A percentile compares a stretch with the other conserved stretches of the same genome.
phyloP scores from a whole-genome alignment of 2,797 vertebrate species.

The Sebastes steindachneri region DNA sequence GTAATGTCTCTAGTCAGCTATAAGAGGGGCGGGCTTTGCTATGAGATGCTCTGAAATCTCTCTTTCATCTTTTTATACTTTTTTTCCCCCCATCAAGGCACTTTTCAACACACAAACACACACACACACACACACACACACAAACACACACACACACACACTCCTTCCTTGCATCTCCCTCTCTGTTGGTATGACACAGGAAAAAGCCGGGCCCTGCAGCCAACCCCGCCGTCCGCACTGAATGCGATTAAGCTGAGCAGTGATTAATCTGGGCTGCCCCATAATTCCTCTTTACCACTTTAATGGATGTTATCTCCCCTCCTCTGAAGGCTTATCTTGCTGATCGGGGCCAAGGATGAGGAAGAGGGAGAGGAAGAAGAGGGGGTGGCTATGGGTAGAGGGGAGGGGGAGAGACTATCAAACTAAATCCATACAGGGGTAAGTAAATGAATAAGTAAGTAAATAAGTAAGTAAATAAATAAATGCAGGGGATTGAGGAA shows the following conservation, averaged over 20 bases:
- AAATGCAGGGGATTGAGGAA: conserved; percentile 71
- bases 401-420: conserved; percentile 36
- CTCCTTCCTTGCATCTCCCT: conserved; percentile 25
- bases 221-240: conserved; percentile 67
- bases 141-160: background rate
- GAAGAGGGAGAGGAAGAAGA: conserved; percentile 42
- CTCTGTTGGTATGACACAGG: conserved; percentile 71
- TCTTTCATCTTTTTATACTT: conserved; percentile 75
- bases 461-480: conserved; percentile 81
- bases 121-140: background rate
- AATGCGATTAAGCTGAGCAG: conserved; percentile 81
- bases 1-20: conserved; percentile 70
- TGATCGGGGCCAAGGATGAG: conserved; percentile 79
- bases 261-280: conserved; percentile 85
- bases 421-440: conserved; percentile 77
- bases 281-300: conserved; percentile 86
- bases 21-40: conserved; percentile 52
- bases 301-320: conserved; percentile 86
- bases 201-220: conserved; percentile 75
- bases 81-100: conserved; percentile 49
- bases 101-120: conserved; percentile 45
- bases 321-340: conserved; percentile 84
- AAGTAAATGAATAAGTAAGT: conserved; percentile 76
- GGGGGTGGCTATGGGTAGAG: conserved; percentile 27
- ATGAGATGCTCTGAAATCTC: conserved; percentile 61